Evolutionary conservation across 1,140 invertebrate species (phyloP).

Genomic region (Phortica variegata): DNA sequence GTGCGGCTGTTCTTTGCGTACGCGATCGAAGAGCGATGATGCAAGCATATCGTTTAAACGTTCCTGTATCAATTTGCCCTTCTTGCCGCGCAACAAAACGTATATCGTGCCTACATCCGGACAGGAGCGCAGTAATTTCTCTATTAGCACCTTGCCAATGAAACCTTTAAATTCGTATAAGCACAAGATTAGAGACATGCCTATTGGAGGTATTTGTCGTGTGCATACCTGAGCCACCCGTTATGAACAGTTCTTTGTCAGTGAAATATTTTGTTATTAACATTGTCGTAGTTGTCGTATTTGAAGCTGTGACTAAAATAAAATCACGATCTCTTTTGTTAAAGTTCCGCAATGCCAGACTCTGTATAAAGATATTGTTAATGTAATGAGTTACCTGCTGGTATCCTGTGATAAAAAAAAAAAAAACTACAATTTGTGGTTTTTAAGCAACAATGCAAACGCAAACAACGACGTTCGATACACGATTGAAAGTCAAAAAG

Average conservation of each 20-base stretch:
- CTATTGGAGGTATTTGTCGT: background rate
- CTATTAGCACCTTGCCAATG: slow-evolving; percentile 82
- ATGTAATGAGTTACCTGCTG: no score
- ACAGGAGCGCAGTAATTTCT: slow-evolving; percentile 79
- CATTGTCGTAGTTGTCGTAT: no score
- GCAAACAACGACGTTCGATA: no score
- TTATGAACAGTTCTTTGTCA: slow-evolving; percentile 68
- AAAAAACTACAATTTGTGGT: no score
- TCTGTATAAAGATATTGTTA: no score
- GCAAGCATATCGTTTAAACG: slow-evolving; percentile 65
- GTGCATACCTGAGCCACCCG: slow-evolving; percentile 63
- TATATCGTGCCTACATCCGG: slow-evolving; percentile 72
- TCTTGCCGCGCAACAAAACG: slow-evolving; percentile 76
- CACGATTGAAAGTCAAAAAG: no score
- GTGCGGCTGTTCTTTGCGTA: slow-evolving; percentile 57
- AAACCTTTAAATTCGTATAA: slow-evolving; percentile 68
- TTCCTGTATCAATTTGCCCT: slow-evolving; percentile 67
- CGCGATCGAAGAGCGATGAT: slow-evolving; percentile 59
- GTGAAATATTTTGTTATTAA: slow-evolving; percentile 60
- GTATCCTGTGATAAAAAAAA: no score
- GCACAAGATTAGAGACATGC: background rate
- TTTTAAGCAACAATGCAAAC: no score
- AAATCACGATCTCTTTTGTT: no score
- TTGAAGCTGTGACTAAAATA: no score
- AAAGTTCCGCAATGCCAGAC: no score